Evolutionary conservation across 2,797 vertebrate species (phyloP), one percentile per base, ranked within the genome.

Genomic region (Sternarchorhynchus goeldii): DNA sequence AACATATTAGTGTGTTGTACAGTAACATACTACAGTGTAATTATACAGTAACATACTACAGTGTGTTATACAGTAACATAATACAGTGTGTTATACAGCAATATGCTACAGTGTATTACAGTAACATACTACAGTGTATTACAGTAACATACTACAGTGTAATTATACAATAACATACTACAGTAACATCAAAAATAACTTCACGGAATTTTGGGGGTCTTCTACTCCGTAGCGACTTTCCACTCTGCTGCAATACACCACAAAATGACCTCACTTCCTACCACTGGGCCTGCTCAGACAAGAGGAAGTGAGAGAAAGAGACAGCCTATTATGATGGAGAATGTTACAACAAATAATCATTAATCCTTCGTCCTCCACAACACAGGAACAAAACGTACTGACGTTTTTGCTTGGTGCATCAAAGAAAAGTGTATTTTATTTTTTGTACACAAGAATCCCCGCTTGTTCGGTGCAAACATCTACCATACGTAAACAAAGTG

Each of bases 241-340:
- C 81, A 88, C 86, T 86, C 83, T 77, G 78, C 78, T 77, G 83
- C 80, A 85, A 85, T 89, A 88, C 84, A 73, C 87, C 82, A 87
- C 92, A 91, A 94, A 89, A 84, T 93, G 90, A 94, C 87, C 84
- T 88, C 84, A 92, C 84, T 90, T 93, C 90, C 91, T 93, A 82
- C 76, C 71, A 79, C 20, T 60, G 29, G 55, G 80, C 59, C 67
- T 77, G 39, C 39, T 71, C 29, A 80, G 36, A 79, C 69, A 18
- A n/a, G 73, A 71, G 50, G 31, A 79, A 77, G 45, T 45, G 18
- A 5, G 18, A 29, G 64, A 75, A 1, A 5, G 10, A 14, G 2
- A 50, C 10, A 50, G 12, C 14, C 45, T 12, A 50, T 12, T 50
- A 50, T 14, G 45, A 57, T 0, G 3, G 25, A 69, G 32, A 69